Evolutionary conservation across 2,113 vertebrate genomes (phyloP), one percentile per base, ranked within the genome.

Genomic region (Neodontobutis hainanensis): DNA sequence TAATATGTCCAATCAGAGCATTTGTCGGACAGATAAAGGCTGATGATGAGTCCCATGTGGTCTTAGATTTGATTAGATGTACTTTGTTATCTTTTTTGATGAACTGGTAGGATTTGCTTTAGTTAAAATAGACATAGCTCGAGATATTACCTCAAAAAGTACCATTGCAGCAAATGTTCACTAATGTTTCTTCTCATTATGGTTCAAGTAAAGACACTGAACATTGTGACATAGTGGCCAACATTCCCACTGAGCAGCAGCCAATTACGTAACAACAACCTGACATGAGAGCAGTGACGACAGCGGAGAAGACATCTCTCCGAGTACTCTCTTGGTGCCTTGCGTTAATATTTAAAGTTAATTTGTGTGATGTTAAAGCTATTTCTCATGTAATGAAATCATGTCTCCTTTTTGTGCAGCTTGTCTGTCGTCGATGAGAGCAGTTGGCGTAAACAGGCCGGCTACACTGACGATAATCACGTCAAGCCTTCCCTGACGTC

Each of bases 401-500:
- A 48, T 52, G 4, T 53, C 19, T 69, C 59, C 59, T 71, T 68
- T 59, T 46, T 71, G 36, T 62, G 40, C 49, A 27, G 19, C 19
- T 27, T 27, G 19, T 27, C 36, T 51, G 53, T 49, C 69, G 19
- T 27, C 67, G 55, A 76, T 74, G 35, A 45, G 62, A 86, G 75
- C 68, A 72, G 75, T 70, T 80, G 78, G 82, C 55, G 4, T 65
- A 68, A 78, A 78, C 71, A 81, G 19, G 34, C 57, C 40, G 66
- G 69, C 65, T 48, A 32, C 77, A 38, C 44, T 16, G 64, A 82
- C 73, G 80, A 76, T 63, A 61, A 72, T 74, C 47, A 19, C 58
- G 75, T 86, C 66, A 43, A 65, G 19, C 61, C 50, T 66, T 81
- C 56, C n/a, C 67, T 77, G 83, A 79, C 45, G 63, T 71, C 65